Conservation (phyloP, 2,113 vertebrate genomes). For the Gasterosteus aculeatus region DNA sequence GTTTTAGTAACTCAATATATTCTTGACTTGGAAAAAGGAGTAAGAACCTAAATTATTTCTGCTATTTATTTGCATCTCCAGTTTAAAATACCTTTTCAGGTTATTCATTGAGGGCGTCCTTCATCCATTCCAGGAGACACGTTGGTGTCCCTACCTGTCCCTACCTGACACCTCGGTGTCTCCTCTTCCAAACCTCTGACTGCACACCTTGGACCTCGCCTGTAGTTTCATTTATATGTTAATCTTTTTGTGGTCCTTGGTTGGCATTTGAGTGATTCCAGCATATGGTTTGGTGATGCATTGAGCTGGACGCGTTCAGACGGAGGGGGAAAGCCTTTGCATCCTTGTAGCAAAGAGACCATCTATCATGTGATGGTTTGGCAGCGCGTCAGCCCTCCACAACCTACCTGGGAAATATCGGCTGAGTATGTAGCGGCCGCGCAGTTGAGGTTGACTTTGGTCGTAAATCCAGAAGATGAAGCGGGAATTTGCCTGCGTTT, state of each 20-base stretch:
- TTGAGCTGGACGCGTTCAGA: constrained; percentile 55
- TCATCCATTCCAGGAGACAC: constrained; percentile 14
- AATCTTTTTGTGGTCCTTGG: constrained; percentile 65
- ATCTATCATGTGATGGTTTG: constrained; percentile 60
- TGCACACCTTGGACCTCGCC: constrained; percentile 41
- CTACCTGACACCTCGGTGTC: not conserved
- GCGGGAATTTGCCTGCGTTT: constrained; percentile 25
- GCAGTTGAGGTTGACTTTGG: constrained; percentile 38
- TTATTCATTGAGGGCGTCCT: not conserved
- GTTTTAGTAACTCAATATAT: not conserved
- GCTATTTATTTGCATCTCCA: not conserved
- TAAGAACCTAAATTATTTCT: not conserved
- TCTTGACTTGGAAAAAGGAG: not conserved
- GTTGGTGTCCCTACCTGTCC: not conserved
- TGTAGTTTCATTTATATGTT: constrained; percentile 78
- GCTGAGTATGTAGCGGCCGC: constrained; percentile 49
- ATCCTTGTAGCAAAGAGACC: constrained; percentile 37
- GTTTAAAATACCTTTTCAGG: constrained; percentile 3
- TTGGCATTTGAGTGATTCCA: constrained; percentile 60
- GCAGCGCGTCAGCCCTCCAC: constrained; percentile 39
- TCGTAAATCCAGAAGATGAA: constrained; percentile 59
- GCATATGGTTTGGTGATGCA: constrained; percentile 57
- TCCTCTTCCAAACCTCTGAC: constrained; percentile 29
- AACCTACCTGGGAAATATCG: constrained; percentile 57
- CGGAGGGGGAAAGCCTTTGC: constrained; percentile 38